Evolutionary conservation across 2,113 vertebrate species (phyloP), one percentile per base, ranked within the genome.

Genomic region (Pavo muticus): DNA sequence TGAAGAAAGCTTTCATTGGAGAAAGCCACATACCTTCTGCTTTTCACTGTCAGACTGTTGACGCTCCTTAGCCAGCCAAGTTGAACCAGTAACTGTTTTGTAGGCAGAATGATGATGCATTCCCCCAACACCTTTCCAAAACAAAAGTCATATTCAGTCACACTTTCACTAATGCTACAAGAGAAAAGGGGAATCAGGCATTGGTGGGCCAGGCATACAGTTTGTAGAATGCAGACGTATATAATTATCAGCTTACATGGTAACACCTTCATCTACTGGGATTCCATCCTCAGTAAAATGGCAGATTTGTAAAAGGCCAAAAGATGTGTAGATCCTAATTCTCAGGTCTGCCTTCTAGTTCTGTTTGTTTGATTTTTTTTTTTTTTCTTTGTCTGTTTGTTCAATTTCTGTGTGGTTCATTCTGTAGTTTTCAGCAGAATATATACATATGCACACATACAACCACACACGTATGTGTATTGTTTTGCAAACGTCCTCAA

Each of bases 271-370:
- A 56, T 67, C 80, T 57, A 25, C 61, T 80, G 89, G 40, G 61
- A 72, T 35, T 79, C 50, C 15, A 5, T 72, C 54, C 69, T 74
- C 48, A 45, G 48, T 73, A 60, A 57, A 67, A 61, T 45, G 84
- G 75, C 56, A 84, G 68, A 87, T 84, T 40, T 74, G 35, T 76
- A 69, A 96, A 86, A 85, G 54, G 65, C 76, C 70, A 74, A 90
- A 88, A 79, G 79, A 95, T 54, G 20, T 2, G 23, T 90, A 93
- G 94, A 86, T 76, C 60, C 57, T 93, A 80, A 91, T 95, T 93
- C 95, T 95, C 90, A 91, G 90, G 94, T 94, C 91, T 83, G 89
- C 83, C 88, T 96, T 96, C 84, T 96, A 65, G 69, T 93, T 85
- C 44, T 81, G 15, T 96, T 93, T 91, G 15, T 65, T 94, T 75